phyloP scores from a whole-genome alignment of 2,888 invertebrate species.

The Abrostola tripartita region DNA sequence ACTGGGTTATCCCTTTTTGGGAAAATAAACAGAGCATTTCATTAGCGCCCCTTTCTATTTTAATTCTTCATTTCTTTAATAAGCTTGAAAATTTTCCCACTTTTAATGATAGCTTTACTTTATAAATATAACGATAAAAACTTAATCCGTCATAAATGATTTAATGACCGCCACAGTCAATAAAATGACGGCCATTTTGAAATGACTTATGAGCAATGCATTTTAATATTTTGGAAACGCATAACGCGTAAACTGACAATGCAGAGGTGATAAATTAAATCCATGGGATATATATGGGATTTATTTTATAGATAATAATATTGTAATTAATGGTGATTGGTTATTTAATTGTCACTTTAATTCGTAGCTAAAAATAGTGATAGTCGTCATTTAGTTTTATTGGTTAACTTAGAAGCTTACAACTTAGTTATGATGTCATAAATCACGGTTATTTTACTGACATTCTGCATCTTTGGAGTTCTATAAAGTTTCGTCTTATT shows the following conservation, averaged over 20 bases:
- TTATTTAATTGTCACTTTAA: constrained; percentile 10
- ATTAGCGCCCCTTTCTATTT: too few species aligned
- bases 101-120: not conserved
- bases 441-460: too few species aligned
- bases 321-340: constrained; percentile 20
- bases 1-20: too few species aligned
- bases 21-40: too few species aligned
- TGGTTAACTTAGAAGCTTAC: not conserved
- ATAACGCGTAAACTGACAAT: constrained; percentile 30
- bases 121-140: constrained; percentile 3
- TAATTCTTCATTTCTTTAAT: too few species aligned
- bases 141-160: constrained; percentile 45
- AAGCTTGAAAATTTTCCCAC: too few species aligned
- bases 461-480: too few species aligned
- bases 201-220: constrained; percentile 44
- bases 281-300: constrained; percentile 3
- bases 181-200: constrained; percentile 39
- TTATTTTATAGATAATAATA: constrained; percentile 26
- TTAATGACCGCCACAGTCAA: constrained; percentile 31
- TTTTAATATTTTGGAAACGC: constrained; percentile 35
- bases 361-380: not conserved
- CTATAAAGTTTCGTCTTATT: too few species aligned
- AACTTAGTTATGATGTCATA: not conserved
- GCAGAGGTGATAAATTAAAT: constrained; percentile 44
- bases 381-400: constrained; percentile 1